Conservation (phyloP, 2,888 invertebrate species). For the Zeuzera pyrina region DNA sequence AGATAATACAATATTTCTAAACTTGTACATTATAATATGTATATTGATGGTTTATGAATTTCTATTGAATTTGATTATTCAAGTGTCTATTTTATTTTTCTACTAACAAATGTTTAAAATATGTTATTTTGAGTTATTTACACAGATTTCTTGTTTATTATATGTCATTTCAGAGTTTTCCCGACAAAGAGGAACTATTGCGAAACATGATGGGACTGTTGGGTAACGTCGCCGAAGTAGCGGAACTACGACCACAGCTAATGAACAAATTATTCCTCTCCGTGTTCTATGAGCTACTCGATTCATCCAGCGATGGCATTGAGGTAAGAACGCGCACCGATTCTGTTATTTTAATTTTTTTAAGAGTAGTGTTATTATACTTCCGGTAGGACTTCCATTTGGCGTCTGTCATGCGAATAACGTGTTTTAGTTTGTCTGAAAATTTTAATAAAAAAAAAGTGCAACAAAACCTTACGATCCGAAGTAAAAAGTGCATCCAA, state of each 20-base stretch:
- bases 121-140: too few species aligned
- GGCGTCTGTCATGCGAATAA: neutral
- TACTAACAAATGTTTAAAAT: too few species aligned
- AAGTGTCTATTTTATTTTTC: too few species aligned
- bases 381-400: neutral
- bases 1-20: too few species aligned
- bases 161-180: slow-evolving; percentile 86
- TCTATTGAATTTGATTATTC: too few species aligned
- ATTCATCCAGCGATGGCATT: slow-evolving; percentile 92
- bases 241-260: slow-evolving; percentile 82
- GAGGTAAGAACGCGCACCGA: slow-evolving; percentile 75
- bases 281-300: slow-evolving; percentile 89
- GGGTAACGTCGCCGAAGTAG: slow-evolving; percentile 97
- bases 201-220: slow-evolving; percentile 98
- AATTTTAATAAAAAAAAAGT: too few species aligned
- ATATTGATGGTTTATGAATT: too few species aligned
- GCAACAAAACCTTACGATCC: too few species aligned
- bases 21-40: too few species aligned
- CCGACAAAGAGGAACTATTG: slow-evolving; percentile 89
- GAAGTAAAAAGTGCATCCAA: too few species aligned
- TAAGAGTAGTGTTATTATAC: neutral
- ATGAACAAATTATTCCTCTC: slow-evolving; percentile 89
- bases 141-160: slow-evolving; percentile 94
- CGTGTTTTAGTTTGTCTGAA: too few species aligned
- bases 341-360: slow-evolving; percentile 5